Base-by-base conservation (phyloP, 1,140 invertebrate species). In the Trachelipus rathkii region DNA sequence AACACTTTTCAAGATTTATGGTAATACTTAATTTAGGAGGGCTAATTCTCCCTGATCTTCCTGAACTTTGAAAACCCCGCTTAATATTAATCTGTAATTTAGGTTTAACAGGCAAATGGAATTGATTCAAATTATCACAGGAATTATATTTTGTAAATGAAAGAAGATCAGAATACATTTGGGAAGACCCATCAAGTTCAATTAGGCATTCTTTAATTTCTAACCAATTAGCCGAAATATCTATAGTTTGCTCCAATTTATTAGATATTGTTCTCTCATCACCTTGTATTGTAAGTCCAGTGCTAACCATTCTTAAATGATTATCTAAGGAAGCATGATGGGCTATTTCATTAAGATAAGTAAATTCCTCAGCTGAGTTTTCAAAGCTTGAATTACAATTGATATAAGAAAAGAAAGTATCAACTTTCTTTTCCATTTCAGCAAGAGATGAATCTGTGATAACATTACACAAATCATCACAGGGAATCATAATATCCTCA, bases 1-100 rank as follows among this genome's bases (percentile, higher is more conserved):
- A 85, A 83, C 91, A 92, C 8, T 90, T 88, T 19, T 76, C 83
- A 50, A 84, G 73, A 15, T 76, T 81, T 33, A 84, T 71, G 11
- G 77, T 79, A 46, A 83, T 72, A 45, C 77, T 71, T 13, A 77
- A 71, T 23, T 81, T 81, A 5, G 80, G 73, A 68, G 76, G 73
- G 76, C 81, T 76, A 66, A 81, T 77, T 23, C 74, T 71, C 43
- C 77, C 21, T 43, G 80, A 60, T 73, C 76, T 78, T 23, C 80
- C 72, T 19, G 73, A 73, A n/a, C 68, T 67, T 69, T 73, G 72
- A 15, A 60, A 0, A 60, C 50, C 8, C 50, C 8, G 50, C 2
- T 60, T 60, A 15, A 60, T 60, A 15, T 19, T 19, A 60, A 60
- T 60, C 11, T 60, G 50, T 15, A 60, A 15, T 60, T 60, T 60